These are phyloP conservation scores for Montipora sp. DNA, from an alignment of 64 coral and sea anemone genomes.

Conservation along the genomic window DNA sequence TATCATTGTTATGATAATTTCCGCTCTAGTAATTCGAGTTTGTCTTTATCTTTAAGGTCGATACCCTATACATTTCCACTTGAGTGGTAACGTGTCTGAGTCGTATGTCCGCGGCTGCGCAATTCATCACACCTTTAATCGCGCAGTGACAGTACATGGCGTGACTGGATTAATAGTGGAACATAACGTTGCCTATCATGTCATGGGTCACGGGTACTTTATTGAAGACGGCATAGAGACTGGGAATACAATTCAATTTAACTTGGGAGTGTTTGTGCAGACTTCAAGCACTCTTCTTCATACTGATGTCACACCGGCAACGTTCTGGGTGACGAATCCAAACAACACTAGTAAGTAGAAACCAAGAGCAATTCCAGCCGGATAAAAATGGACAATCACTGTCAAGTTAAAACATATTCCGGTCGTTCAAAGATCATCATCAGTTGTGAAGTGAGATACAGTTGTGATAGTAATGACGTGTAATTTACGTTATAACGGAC, in stretches of 20 bases:
- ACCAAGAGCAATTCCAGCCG: not conserved
- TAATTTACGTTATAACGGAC: too few relatives aligned
- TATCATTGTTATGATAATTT: too few relatives aligned
- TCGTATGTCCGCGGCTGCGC: conserved; percentile 89
- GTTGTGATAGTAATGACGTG: too few relatives aligned
- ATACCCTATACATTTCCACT: conserved; percentile 92
- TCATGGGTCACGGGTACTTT: conserved; percentile 84
- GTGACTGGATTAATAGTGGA: conserved; percentile 76
- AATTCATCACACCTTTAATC: conserved; percentile 89
- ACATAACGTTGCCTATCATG: conserved; percentile 80
- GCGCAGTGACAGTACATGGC: conserved; percentile 88
- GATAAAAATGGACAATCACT: too few relatives aligned
- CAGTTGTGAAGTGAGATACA: too few relatives aligned
- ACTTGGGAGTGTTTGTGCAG: conserved; percentile 79
- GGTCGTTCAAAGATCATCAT: too few relatives aligned
- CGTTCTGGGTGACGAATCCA: conserved; percentile 87
- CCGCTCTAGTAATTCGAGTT: too few relatives aligned
- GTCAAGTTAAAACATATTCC: too few relatives aligned
- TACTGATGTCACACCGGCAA: conserved; percentile 79
- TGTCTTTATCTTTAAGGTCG: conserved; percentile 37
- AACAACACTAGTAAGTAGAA: conserved; percentile 74
- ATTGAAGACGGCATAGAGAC: conserved; percentile 91
- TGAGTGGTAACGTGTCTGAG: conserved; percentile 82
- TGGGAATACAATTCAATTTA: conserved; percentile 80
- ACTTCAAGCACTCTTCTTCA: conserved; percentile 73